phyloP scores from a whole-genome alignment of 2,888 invertebrate genomes.

The Drosophila infuscata region DNA sequence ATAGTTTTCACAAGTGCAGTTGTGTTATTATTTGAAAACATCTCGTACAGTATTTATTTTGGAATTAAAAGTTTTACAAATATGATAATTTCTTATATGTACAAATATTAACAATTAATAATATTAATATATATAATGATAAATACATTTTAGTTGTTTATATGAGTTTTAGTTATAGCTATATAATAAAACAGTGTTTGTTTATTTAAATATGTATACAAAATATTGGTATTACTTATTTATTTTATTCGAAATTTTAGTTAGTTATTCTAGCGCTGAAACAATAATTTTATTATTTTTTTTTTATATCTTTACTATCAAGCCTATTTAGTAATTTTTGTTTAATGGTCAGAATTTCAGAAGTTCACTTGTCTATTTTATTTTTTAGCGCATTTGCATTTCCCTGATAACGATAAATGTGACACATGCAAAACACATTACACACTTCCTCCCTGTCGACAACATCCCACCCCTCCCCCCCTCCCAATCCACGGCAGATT shows the following conservation, averaged over 20 bases:
- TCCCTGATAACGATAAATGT: constrained; percentile 58
- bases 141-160: not conserved
- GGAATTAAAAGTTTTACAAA: not conserved
- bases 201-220: not conserved
- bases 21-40: not conserved
- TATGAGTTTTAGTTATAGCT: not conserved
- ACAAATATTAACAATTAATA: not conserved
- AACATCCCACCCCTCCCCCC: no score
- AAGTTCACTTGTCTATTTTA: not conserved
- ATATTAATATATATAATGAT: not conserved
- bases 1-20: no score
- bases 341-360: not conserved
- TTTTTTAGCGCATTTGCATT: constrained; percentile 2
- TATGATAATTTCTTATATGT: not conserved
- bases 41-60: not conserved
- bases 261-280: not conserved
- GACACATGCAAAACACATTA: constrained; percentile 48
- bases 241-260: not conserved
- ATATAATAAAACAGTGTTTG: not conserved
- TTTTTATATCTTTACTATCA: not conserved
- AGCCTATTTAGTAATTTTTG: not conserved
- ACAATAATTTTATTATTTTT: no score
- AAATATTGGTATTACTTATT: not conserved
- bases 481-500: not conserved
- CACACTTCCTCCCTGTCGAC: not conserved